Evolutionary conservation across 2,888 invertebrate genomes (phyloP).

Genomic region (Poecilus cupreus): DNA sequence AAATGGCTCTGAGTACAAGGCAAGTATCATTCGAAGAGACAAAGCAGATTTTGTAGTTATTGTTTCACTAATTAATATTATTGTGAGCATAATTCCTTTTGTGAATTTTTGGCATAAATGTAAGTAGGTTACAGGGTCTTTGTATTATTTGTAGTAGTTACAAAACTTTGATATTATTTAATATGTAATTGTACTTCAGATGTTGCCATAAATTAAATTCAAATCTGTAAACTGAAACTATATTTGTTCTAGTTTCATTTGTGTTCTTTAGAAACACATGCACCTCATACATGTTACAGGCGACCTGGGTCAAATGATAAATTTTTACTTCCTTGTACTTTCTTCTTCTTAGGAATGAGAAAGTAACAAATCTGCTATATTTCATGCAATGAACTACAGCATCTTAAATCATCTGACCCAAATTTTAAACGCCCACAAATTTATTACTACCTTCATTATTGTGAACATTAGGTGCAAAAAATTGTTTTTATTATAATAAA

Average conservation of each 20-base stretch:
- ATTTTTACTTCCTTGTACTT: conserved; percentile 4
- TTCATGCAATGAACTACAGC: not conserved
- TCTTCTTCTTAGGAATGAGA: conserved; percentile 5
- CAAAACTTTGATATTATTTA: not conserved
- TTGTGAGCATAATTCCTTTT: no score
- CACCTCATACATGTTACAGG: not conserved
- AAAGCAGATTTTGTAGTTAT: not conserved
- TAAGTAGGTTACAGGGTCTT: no score
- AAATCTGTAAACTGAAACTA: no score
- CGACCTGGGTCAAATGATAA: not conserved
- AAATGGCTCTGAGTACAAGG: no score
- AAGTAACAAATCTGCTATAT: conserved; percentile 23
- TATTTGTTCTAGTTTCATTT: no score
- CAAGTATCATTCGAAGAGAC: no score
- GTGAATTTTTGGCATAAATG: no score
- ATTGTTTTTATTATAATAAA: no score
- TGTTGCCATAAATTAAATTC: no score
- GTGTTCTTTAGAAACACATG: not conserved
- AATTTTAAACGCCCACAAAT: conserved; percentile 11
- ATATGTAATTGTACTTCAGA: not conserved
- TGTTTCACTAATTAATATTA: not conserved
- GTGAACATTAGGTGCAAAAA: no score
- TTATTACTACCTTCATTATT: not conserved
- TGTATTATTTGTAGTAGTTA: not conserved
- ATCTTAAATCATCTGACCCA: conserved; percentile 18